A percentile compares a stretch with the other conserved stretches of the same genome.
Evolutionary conservation across 1,140 invertebrate genomes (phyloP).

Genomic region (Polypedilum pembai): DNA sequence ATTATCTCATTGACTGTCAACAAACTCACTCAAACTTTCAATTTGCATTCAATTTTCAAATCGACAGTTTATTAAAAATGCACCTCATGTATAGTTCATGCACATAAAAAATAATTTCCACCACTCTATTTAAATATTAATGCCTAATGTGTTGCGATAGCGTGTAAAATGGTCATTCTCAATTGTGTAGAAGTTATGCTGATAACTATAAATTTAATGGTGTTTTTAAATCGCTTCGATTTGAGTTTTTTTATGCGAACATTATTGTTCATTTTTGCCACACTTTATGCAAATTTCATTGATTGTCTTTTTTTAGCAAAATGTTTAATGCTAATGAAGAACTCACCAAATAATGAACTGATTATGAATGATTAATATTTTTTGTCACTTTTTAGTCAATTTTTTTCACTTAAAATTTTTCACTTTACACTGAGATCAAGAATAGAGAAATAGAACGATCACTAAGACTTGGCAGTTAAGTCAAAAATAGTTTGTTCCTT

Average conservation of each 20-base stretch:
- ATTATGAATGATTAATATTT: neutral
- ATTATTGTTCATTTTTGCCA: neutral
- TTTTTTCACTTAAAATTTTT: neutral
- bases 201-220: neutral
- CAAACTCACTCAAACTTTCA: too few species aligned
- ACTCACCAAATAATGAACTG: neutral
- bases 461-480: neutral
- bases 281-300: constrained; percentile 3
- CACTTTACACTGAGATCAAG: neutral
- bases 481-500: neutral
- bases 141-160: neutral
- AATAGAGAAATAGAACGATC: neutral
- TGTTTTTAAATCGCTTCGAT: neutral
- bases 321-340: neutral
- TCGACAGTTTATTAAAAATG: neutral
- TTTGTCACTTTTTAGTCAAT: neutral
- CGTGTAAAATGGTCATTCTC: neutral
- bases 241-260: neutral
- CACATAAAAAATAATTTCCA: too few species aligned
- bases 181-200: neutral
- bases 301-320: neutral
- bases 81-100: neutral
- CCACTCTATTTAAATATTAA: neutral
- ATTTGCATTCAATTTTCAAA: neutral
- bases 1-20: too few species aligned